Conservation (phyloP, 2,888 invertebrate genomes). For the Suillia variegata region DNA sequence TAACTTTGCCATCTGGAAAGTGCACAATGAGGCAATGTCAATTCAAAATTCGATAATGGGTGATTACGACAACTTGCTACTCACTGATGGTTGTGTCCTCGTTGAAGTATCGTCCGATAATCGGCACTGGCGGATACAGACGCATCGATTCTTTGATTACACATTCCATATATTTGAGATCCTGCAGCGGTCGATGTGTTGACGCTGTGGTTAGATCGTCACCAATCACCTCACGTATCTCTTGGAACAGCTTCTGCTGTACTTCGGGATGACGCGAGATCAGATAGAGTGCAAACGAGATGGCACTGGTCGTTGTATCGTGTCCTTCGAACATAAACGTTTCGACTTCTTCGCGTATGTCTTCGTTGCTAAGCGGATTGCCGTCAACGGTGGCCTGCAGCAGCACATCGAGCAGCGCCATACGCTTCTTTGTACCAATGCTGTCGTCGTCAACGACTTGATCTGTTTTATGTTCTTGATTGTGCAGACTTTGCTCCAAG, state of each 20-base stretch:
- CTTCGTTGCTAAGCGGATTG: slow-evolving; percentile 64
- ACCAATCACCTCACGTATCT: slow-evolving; percentile 36
- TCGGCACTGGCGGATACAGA: slow-evolving; percentile 66
- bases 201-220: slow-evolving; percentile 21
- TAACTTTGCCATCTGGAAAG: slow-evolving; percentile 17
- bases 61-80: slow-evolving; percentile 49
- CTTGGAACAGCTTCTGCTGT: slow-evolving; percentile 39
- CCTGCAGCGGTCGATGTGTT: slow-evolving; percentile 28
- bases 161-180: slow-evolving; percentile 30
- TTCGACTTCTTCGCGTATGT: slow-evolving; percentile 72
- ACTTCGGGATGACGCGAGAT: slow-evolving; percentile 49
- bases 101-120: slow-evolving; percentile 39
- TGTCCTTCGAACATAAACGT: slow-evolving; percentile 67
- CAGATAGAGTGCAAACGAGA: slow-evolving; percentile 48
- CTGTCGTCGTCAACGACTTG: slow-evolving; percentile 33
- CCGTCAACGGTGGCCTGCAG: slow-evolving; percentile 67
- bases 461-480: not conserved
- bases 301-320: slow-evolving; percentile 54
- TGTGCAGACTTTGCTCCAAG: not conserved
- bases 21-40: slow-evolving; percentile 24
- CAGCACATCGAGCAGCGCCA: slow-evolving; percentile 71
- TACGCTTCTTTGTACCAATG: slow-evolving; percentile 60
- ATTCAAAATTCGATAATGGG: slow-evolving; percentile 10
- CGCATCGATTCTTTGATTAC: slow-evolving; percentile 68
- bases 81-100: slow-evolving; percentile 55